Base-by-base conservation (phyloP, 1,140 invertebrate genomes). In the Solenopsis invicta region DNA sequence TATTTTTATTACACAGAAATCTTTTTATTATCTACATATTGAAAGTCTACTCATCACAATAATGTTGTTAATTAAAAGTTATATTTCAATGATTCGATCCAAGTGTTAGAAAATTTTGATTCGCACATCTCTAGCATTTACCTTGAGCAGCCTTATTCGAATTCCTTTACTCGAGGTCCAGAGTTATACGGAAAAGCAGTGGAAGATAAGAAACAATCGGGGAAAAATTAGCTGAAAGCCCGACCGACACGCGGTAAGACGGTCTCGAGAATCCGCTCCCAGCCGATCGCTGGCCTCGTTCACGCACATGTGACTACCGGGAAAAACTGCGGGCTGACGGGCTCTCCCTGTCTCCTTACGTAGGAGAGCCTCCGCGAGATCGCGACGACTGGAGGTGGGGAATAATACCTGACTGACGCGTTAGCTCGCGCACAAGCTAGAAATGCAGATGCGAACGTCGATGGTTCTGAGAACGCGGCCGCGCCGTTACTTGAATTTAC, bases 211-310 rank as follows among this genome's bases (percentile, higher is more conserved):
- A 21, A 9, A 6, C 37, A 52, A 29, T 16, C 13, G n/a, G 12
- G 37, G 41, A 18, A 18, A 12, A 34, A 41, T 29, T n/a, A 45
- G n/a, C 9, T 52, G 2, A 69, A 50, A 50, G 21, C 24, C 45
- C 34, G n/a, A 12, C 2, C 29, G 21, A 50, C 29, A 29, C 21
- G 8, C 24, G 41, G 54, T 41, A 48, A 50, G 50, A 69, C 13
- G 4, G n/a, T 69, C n/a, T 41, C 62, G 18, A 29, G 29, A 34
- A 34, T 4, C 24, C 48, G 34, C 9, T 21, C 9, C 50, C 41
- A 77, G 50, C 5, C 75, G 37, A 81, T 59, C 50, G 21, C 21
- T 59, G 66, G 37, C 66, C 66, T 81, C 34, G 10, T 59, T 81
- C 9, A n/a, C 21, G 37, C 78, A 45, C 48, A 24, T 69, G 77